Evolutionary conservation across 2,888 invertebrate genomes (phyloP).

Genomic region (Thecophora atra): DNA sequence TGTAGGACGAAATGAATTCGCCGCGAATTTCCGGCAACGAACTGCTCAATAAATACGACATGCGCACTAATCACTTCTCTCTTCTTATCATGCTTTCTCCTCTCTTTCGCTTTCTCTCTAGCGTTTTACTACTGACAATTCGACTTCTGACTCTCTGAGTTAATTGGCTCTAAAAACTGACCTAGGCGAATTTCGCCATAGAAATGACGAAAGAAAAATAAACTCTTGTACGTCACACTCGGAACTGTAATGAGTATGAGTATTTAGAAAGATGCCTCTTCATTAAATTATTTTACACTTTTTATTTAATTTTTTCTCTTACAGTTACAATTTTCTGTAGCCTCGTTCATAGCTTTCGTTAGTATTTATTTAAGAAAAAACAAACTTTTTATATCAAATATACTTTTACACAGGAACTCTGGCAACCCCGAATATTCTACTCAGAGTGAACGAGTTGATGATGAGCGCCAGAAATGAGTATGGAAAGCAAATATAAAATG

Average conservation of each 20-base stretch:
- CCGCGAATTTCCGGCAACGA: not conserved
- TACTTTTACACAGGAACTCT: not conserved
- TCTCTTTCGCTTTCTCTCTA: not conserved
- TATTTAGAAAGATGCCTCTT: too few relatives aligned
- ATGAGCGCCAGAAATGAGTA: not conserved
- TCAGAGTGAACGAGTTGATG: not conserved
- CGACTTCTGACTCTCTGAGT: not conserved
- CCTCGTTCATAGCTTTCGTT: too few relatives aligned
- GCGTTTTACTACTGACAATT: not conserved
- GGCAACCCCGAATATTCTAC: not conserved
- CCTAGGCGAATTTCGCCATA: not conserved
- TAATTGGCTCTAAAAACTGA: not conserved
- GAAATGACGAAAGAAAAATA: not conserved
- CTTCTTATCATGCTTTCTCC: not conserved
- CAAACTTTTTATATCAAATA: too few relatives aligned
- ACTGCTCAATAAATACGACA: conserved; percentile 7
- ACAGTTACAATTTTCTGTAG: too few relatives aligned
- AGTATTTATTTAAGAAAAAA: too few relatives aligned
- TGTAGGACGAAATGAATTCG: conserved; percentile 28
- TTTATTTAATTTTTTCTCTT: too few relatives aligned
- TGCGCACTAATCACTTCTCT: not conserved
- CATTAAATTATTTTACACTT: too few relatives aligned
- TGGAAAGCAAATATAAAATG: not conserved
- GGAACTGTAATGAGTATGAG: too few relatives aligned
- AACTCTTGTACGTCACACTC: too few relatives aligned